Evolutionary conservation across 2,113 vertebrate species (phyloP).

Genomic region (Bucco capensis): DNA sequence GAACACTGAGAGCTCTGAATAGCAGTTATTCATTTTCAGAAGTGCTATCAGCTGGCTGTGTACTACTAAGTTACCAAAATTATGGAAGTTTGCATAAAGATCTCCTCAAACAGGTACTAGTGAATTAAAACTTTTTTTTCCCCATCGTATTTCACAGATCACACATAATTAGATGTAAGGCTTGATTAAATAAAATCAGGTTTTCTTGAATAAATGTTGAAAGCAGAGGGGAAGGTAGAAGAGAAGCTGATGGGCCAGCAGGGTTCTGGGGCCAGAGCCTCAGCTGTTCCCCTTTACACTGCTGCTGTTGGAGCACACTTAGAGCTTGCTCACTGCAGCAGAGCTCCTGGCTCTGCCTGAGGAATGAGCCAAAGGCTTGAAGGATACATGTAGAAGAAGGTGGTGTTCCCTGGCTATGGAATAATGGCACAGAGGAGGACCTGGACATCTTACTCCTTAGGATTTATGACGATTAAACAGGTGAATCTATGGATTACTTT

Average conservation of each 20-base stretch:
- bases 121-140: neutral
- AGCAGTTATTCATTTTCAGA: neutral
- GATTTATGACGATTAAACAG: neutral
- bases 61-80: neutral
- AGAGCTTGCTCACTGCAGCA: rapidly evolving
- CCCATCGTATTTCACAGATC: neutral
- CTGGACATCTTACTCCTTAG: neutral
- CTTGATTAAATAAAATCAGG: neutral
- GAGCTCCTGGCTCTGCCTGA: rapidly evolving
- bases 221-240: neutral
- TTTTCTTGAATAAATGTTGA: neutral
- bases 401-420: neutral
- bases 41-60: neutral
- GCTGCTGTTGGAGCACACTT: rapidly evolving
- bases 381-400: rapidly evolving
- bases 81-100: neutral
- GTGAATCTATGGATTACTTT: neutral
- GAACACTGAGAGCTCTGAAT: neutral
- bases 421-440: rapidly evolving
- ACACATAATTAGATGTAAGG: rapidly evolving
- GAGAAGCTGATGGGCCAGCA: neutral
- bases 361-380: rapidly evolving
- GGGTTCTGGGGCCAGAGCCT: rapidly evolving
- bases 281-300: neutral
- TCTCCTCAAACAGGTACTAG: neutral